Conservation (phyloP, 2,113 vertebrate genomes). For the Saguinus midas region DNA sequence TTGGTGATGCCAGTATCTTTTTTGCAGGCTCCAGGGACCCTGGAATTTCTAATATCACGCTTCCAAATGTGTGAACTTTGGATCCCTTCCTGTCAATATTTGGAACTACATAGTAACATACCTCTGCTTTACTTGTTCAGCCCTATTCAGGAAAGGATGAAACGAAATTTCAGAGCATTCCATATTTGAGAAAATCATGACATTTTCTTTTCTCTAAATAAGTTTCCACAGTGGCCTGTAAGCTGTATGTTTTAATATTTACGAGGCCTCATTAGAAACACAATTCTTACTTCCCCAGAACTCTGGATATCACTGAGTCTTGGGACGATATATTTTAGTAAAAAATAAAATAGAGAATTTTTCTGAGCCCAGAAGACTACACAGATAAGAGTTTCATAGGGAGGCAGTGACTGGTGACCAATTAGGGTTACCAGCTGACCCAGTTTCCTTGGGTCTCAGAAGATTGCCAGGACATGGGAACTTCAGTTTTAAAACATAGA, state of each 20-base stretch:
- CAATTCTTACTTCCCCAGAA: slow-evolving; percentile 30
- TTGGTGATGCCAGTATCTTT: background rate
- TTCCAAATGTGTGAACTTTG: background rate
- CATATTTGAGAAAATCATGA: background rate
- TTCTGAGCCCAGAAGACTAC: background rate
- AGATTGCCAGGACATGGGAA: background rate
- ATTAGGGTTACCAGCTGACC: background rate
- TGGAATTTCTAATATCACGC: background rate
- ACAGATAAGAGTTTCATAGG: background rate
- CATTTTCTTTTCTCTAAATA: slow-evolving; percentile 7
- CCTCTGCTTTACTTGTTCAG: background rate
- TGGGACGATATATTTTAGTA: background rate
- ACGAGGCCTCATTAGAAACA: background rate
- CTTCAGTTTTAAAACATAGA: background rate
- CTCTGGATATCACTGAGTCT: background rate
- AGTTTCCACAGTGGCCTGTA: background rate
- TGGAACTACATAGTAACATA: background rate
- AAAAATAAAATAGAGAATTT: background rate
- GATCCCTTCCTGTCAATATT: background rate
- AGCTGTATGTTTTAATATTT: background rate
- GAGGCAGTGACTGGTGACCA: background rate
- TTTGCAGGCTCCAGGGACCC: background rate
- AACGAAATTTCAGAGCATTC: background rate
- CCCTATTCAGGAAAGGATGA: background rate
- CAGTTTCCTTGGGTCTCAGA: background rate